Evolutionary conservation across 2,888 invertebrate genomes (phyloP).

Genomic region (Torymus auratus): DNA sequence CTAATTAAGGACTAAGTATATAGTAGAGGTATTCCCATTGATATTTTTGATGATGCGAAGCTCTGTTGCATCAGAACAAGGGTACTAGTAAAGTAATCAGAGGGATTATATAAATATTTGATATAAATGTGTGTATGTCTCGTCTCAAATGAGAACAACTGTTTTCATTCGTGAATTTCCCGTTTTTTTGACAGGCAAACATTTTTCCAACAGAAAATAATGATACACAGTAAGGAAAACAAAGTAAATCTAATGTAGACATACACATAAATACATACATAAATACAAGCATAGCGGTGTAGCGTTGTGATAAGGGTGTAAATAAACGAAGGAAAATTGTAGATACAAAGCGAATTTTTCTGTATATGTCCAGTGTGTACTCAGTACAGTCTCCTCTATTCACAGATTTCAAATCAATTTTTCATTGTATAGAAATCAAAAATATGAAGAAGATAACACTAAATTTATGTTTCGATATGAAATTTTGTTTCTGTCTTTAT

Average conservation of each 20-base stretch:
- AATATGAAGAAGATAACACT: slow-evolving; percentile 9
- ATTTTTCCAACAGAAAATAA: slow-evolving; percentile 23
- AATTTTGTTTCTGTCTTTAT: slow-evolving; percentile 14
- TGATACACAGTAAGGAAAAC: slow-evolving; percentile 3
- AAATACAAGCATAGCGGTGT: slow-evolving; percentile 55
- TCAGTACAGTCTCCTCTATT: slow-evolving; percentile 43
- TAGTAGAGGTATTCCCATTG: slow-evolving; percentile 73
- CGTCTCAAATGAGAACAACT: slow-evolving; percentile 35
- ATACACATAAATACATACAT: slow-evolving; percentile 36
- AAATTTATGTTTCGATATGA: slow-evolving; percentile 10
- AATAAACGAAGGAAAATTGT: slow-evolving; percentile 61
- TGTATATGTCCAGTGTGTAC: slow-evolving; percentile 44
- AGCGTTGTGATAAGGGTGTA: slow-evolving; percentile 68
- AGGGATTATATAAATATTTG: slow-evolving; percentile 57
- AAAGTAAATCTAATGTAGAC: slow-evolving; percentile 11
- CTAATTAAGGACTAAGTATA: slow-evolving; percentile 67
- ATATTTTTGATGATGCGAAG: slow-evolving; percentile 74
- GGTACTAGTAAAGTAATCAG: slow-evolving; percentile 73
- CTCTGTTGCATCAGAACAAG: slow-evolving; percentile 69
- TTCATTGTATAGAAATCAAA: slow-evolving; percentile 58
- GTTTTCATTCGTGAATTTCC: slow-evolving; percentile 41
- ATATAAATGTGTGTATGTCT: slow-evolving; percentile 44
- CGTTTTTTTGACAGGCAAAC: slow-evolving; percentile 3
- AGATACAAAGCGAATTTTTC: slow-evolving; percentile 57
- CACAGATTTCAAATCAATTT: slow-evolving; percentile 35